Percentiles rank a stretch among this genome's conserved stretches.
phyloP scores from a whole-genome alignment of 2,113 vertebrate species.

The Tachuris rubrigastra region DNA sequence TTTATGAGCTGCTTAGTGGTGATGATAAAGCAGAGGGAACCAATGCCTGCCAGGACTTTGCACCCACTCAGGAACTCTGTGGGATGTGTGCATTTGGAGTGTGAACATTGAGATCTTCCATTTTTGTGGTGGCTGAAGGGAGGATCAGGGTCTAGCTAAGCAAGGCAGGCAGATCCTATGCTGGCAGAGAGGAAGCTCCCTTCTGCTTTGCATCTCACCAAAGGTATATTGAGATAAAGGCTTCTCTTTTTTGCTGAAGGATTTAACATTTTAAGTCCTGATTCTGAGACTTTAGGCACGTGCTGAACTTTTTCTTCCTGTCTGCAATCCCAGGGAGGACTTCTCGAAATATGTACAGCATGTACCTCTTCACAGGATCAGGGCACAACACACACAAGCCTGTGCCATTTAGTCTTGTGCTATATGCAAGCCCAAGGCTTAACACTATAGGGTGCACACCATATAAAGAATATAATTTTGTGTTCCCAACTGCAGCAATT shows the following conservation, averaged over 20 bases:
- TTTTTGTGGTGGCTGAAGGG: neutral
- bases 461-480: neutral
- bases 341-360: fast-evolving
- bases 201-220: neutral
- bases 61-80: neutral
- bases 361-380: neutral
- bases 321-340: neutral
- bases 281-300: neutral
- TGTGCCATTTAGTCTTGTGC: neutral
- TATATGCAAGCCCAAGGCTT: neutral
- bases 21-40: neutral
- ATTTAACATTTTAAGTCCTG: neutral
- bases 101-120: neutral
- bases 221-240: neutral
- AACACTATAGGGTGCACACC: neutral
- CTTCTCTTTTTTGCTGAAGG: neutral
- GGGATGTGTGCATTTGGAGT: neutral
- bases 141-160: neutral
- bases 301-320: neutral
- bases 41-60: neutral
- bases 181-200: neutral
- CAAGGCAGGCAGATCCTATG: fast-evolving
- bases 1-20: neutral
- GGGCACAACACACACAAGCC: neutral
- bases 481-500: neutral